These are phyloP conservation scores for Equus quagga DNA, from an alignment of 2,113 vertebrate species.

Conservation along the genomic window DNA sequence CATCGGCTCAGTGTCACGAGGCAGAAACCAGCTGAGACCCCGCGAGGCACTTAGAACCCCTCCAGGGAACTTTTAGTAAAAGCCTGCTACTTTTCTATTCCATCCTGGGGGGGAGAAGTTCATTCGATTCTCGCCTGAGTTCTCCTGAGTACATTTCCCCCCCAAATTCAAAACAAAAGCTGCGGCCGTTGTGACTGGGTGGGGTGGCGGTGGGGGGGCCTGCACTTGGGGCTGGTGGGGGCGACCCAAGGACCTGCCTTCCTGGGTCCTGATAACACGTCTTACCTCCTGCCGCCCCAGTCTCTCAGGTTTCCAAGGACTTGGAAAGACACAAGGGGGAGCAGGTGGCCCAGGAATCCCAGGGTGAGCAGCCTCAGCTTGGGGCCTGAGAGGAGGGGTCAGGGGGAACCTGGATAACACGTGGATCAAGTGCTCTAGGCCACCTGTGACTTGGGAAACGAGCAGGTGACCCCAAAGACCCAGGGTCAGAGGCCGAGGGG, in stretches of 20 bases:
- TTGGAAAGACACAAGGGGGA: constrained; percentile 49
- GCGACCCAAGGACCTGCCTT: not conserved
- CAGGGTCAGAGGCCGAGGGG: not conserved
- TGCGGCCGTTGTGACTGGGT: not conserved
- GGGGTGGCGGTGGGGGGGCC: too few species aligned
- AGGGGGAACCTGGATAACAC: not conserved
- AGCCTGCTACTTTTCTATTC: not conserved
- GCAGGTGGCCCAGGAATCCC: constrained; percentile 46
- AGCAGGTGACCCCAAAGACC: too few species aligned
- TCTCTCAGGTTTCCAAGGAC: constrained; percentile 70
- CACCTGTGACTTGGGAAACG: not conserved
- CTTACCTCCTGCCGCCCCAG: not conserved
- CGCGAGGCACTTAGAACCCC: not conserved
- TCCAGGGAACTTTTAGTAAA: not conserved
- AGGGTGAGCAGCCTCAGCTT: constrained; percentile 31
- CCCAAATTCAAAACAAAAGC: not conserved
- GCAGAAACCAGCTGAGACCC: not conserved
- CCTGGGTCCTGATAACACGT: not conserved
- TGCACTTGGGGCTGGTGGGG: not conserved
- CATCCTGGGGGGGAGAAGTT: not conserved
- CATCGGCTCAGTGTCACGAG: not conserved
- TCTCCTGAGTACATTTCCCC: not conserved
- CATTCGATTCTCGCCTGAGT: not conserved
- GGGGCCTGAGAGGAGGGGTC: not conserved
- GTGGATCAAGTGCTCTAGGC: not conserved